Conservation (phyloP, 1,140 invertebrate genomes). For the Coptotermes formosanus region DNA sequence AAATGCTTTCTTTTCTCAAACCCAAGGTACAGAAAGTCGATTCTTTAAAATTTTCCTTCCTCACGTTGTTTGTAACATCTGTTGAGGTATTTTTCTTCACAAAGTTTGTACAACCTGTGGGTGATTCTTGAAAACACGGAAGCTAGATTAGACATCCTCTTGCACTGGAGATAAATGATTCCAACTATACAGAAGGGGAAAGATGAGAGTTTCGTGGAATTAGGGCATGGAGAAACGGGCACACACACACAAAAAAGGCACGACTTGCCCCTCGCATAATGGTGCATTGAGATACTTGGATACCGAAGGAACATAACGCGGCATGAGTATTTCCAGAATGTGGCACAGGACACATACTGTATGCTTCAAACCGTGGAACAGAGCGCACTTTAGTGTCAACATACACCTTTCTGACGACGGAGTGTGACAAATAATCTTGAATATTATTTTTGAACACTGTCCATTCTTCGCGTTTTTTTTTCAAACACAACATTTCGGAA, state of each 20-base stretch:
- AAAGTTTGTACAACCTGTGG: background rate
- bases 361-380: no score
- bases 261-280: background rate
- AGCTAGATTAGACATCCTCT: background rate
- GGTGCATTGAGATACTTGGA: background rate
- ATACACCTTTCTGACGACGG: no score
- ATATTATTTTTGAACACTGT: no score
- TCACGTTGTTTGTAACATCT: background rate
- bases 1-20: background rate
- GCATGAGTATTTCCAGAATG: no score
- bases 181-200: background rate
- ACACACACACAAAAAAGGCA: background rate
- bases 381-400: no score
- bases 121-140: background rate
- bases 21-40: background rate
- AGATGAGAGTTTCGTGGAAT: background rate
- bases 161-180: background rate
- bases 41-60: background rate
- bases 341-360: no score
- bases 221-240: background rate
- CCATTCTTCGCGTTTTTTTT: no score
- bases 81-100: background rate
- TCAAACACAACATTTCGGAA: no score
- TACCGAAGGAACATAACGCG: background rate
- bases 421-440: no score